A percentile compares a stretch with the other conserved stretches of the same genome.
Conservation (phyloP, 1,140 invertebrate genomes). For the Sarcophaga bullata region DNA sequence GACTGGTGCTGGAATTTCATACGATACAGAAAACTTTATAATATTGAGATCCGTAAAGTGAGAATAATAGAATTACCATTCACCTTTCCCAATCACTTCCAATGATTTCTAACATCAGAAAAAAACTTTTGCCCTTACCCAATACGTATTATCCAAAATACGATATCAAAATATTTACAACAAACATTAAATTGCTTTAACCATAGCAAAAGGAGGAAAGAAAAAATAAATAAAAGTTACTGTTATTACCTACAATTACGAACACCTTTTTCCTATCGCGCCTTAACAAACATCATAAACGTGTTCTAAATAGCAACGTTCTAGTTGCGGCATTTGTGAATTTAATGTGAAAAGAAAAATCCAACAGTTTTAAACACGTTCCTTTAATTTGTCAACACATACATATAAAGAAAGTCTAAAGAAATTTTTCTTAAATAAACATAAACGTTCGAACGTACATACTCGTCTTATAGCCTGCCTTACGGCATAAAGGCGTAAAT, state of each 20-base stretch:
- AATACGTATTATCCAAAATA: too few relatives aligned
- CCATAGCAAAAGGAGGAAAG: not conserved
- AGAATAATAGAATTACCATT: too few relatives aligned
- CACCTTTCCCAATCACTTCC: too few relatives aligned
- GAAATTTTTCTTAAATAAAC: not conserved
- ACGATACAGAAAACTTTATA: too few relatives aligned
- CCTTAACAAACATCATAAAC: too few relatives aligned
- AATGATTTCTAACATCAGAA: too few relatives aligned
- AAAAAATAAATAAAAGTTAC: not conserved
- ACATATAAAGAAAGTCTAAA: not conserved
- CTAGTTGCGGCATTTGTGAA: not conserved
- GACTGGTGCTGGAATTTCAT: too few relatives aligned
- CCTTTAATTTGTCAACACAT: conserved; percentile 43
- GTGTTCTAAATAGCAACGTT: too few relatives aligned
- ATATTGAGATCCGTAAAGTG: too few relatives aligned
- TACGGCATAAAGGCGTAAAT: not conserved
- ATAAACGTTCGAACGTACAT: not conserved
- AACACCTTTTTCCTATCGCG: not conserved
- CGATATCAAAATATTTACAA: not conserved
- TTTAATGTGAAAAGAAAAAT: not conserved
- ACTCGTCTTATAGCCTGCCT: not conserved
- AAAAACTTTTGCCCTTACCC: too few relatives aligned
- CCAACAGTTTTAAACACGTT: conserved; percentile 35
- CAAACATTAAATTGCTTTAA: not conserved
- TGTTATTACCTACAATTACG: not conserved